These are phyloP conservation scores for Hycleus phaleratus DNA, from an alignment of 1,140 invertebrate genomes.

Conservation along the genomic window DNA sequence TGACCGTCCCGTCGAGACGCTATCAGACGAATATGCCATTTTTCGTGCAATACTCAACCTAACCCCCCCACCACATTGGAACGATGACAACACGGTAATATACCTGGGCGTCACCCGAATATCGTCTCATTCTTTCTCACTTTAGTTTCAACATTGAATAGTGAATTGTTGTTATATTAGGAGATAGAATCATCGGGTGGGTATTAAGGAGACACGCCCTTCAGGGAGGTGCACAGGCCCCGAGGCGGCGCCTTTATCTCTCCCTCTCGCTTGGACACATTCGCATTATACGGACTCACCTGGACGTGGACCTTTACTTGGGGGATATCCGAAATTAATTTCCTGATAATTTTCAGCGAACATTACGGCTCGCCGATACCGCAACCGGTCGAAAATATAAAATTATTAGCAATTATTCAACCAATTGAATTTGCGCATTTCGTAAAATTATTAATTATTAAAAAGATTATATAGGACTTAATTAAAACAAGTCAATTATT, in stretches of 20 bases:
- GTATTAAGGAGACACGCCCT: slow-evolving; percentile 2
- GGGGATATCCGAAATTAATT: slow-evolving; percentile 9
- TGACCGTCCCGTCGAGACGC: slow-evolving; percentile 35
- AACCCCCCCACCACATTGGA: no score
- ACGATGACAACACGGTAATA: no score
- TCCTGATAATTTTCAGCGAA: slow-evolving; percentile 10
- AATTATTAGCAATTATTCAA: no score
- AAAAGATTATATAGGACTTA: no score
- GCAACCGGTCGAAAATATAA: no score
- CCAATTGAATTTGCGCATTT: no score
- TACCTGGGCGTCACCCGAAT: no score
- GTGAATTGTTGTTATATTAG: background rate
- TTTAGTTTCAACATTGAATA: no score
- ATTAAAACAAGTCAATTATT: no score
- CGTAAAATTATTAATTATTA: no score
- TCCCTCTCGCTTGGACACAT: background rate
- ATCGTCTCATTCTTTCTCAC: no score
- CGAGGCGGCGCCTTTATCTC: slow-evolving; percentile 1
- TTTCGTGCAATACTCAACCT: slow-evolving; percentile 15
- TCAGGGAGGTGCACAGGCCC: slow-evolving; percentile 3
- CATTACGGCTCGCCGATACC: slow-evolving; percentile 1
- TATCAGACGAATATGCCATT: slow-evolving; percentile 38
- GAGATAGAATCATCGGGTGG: slow-evolving; percentile 4
- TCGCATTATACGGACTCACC: slow-evolving; percentile 1
- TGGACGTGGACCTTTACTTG: background rate